Percentiles rank a stretch among this genome's conserved stretches.
phyloP scores from a whole-genome alignment of 2,888 invertebrate species.

The Amphimallon solstitiale region DNA sequence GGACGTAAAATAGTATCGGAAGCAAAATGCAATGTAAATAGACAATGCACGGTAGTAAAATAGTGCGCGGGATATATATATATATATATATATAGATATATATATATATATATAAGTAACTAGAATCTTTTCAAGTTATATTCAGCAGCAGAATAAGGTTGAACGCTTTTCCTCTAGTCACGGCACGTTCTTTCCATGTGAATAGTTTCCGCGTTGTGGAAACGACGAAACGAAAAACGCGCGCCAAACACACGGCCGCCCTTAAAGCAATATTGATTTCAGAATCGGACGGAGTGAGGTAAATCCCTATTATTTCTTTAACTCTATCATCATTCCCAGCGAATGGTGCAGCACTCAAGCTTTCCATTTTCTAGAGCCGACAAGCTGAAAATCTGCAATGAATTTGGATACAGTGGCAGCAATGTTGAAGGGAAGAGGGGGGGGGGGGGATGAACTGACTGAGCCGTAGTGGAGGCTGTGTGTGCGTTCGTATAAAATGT shows the following conservation, averaged over 20 bases:
- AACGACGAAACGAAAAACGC: conserved; percentile 39
- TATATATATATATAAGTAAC: neutral
- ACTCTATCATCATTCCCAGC: conserved; percentile 62
- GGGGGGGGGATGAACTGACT: neutral
- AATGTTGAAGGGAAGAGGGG: conserved; percentile 5
- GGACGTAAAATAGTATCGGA: no score
- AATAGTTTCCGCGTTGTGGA: conserved; percentile 31
- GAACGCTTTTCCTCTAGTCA: neutral
- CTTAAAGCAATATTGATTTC: conserved; percentile 60
- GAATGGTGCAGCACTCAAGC: conserved; percentile 61
- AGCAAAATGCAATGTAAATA: no score
- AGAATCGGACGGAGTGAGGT: conserved; percentile 57
- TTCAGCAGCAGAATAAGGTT: neutral
- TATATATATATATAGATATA: neutral
- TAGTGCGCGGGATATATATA: no score
- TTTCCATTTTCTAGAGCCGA: conserved; percentile 62
- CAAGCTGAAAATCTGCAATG: conserved; percentile 64
- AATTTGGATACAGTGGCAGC: conserved; percentile 60
- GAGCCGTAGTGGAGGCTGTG: neutral
- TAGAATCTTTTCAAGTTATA: conserved; percentile 1
- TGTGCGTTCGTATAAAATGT: conserved; percentile 5
- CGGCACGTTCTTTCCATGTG: conserved; percentile 23
- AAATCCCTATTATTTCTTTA: conserved; percentile 63
- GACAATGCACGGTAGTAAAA: no score
- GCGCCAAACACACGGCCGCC: conserved; percentile 55